A percentile compares a stretch with the other conserved stretches of the same genome.
Conservation (phyloP, 2,113 vertebrate species). For the Acrocephalus kingi region DNA sequence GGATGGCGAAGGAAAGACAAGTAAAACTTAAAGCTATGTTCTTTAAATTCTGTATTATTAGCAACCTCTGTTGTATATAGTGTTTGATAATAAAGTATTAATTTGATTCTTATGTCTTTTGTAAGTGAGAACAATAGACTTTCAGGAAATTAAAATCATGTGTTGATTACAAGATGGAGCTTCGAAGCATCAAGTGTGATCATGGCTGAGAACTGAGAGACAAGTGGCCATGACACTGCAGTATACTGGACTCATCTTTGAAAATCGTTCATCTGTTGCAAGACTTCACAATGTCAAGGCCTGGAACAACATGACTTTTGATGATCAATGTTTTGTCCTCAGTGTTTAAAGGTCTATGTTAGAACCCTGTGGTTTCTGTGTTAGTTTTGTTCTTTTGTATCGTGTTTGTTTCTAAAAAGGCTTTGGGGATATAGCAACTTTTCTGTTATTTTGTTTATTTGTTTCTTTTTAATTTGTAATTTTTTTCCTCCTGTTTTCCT, state of each 20-base stretch:
- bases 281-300: constrained; percentile 71
- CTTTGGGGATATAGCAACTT: constrained; percentile 57
- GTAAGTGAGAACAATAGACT: constrained; percentile 91
- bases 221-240: constrained; percentile 68
- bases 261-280: constrained; percentile 65
- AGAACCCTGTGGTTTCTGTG: constrained; percentile 67
- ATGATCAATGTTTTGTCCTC: constrained; percentile 78
- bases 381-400: constrained; percentile 64
- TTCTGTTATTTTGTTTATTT: constrained; percentile 51
- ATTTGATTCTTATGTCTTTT: constrained; percentile 99
- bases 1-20: constrained; percentile 89
- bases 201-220: constrained; percentile 76
- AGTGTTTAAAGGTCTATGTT: constrained; percentile 74
- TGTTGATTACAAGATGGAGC: constrained; percentile 77
- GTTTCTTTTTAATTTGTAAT: neutral
- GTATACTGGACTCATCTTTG: constrained; percentile 74
- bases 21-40: constrained; percentile 78
- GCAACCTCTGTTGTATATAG: constrained; percentile 98
- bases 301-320: constrained; percentile 68
- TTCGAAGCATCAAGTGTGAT: constrained; percentile 78
- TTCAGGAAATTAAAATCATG: constrained; percentile 87
- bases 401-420: constrained; percentile 75
- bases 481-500: constrained; percentile 17
- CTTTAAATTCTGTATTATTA: constrained; percentile 90
- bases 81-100: constrained; percentile 99